Evolutionary conservation across 1,140 invertebrate species (phyloP).

Genomic region (Proales similis): DNA sequence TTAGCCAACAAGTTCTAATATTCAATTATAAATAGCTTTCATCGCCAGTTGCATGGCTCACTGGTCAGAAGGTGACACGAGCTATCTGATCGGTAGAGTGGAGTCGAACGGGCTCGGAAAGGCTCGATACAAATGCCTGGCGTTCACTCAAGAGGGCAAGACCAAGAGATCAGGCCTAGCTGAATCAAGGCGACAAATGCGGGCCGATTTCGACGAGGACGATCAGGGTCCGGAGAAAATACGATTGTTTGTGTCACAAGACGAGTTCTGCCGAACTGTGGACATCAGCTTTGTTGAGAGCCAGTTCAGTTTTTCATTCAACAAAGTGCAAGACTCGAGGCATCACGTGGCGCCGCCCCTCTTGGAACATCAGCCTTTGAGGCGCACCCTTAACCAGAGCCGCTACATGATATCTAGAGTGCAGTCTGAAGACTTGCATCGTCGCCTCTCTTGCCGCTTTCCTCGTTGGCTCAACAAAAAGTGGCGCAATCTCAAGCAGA

Average conservation of each 20-base stretch:
- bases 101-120: not conserved
- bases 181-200: no score
- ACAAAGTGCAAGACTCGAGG: conserved; percentile 2
- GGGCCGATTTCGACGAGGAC: not conserved
- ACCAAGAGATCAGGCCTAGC: no score
- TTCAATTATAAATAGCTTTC: conserved; percentile 1
- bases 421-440: no score
- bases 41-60: conserved; percentile 27
- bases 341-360: not conserved
- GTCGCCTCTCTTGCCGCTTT: conserved; percentile 16
- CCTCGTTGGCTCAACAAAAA: conserved; percentile 35
- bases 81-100: conserved; percentile 23
- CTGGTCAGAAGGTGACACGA: conserved; percentile 20
- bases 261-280: conserved; percentile 31
- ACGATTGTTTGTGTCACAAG: conserved; percentile 21
- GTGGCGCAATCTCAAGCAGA: conserved; percentile 30
- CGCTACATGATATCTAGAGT: no score
- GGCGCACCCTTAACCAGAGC: no score
- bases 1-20: not conserved
- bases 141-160: not conserved
- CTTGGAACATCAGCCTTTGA: no score
- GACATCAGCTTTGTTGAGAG: conserved; percentile 25
- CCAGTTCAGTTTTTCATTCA: conserved; percentile 34
- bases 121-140: conserved; percentile 14
- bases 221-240: not conserved